Conservation (phyloP, 37 sponge, comb jelly and placozoan species). For the Petrosia ficiformis region DNA sequence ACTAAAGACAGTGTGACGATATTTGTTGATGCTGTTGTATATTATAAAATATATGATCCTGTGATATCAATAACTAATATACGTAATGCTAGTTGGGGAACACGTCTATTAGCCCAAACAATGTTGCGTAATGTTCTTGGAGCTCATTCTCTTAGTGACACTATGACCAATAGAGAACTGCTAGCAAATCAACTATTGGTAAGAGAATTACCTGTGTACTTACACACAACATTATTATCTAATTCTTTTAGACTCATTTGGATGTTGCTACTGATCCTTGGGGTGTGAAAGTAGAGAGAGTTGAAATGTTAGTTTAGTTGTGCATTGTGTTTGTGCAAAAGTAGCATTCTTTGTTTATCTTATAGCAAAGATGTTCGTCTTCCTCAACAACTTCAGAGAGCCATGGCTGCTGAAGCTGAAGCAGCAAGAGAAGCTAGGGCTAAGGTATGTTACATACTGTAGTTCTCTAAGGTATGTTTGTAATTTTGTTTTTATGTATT, state of each 20-base stretch:
- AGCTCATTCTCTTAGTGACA: slow-evolving; percentile 82
- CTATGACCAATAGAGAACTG: slow-evolving; percentile 72
- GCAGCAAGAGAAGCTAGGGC: slow-evolving; percentile 93
- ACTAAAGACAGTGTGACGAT: slow-evolving; percentile 94
- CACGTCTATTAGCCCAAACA: slow-evolving; percentile 92
- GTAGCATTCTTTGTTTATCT: neutral
- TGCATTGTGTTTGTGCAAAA: neutral
- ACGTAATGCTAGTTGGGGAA: slow-evolving; percentile 61
- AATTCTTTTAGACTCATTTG: slow-evolving; percentile 52
- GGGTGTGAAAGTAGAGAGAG: slow-evolving; percentile 93
- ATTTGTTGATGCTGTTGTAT: slow-evolving; percentile 92
- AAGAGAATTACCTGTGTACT: neutral
- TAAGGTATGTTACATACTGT: slow-evolving; percentile 58
- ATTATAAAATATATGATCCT: slow-evolving; percentile 77
- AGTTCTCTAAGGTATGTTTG: neutral
- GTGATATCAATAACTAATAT: slow-evolving; percentile 79
- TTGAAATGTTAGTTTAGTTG: slow-evolving; percentile 73
- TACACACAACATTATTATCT: neutral
- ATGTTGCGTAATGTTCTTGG: slow-evolving; percentile 93
- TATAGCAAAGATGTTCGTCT: slow-evolving; percentile 95
- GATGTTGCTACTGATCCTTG: slow-evolving; percentile 95
- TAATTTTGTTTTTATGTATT: neutral
- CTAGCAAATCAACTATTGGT: slow-evolving; percentile 74
- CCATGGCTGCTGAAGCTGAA: slow-evolving; percentile 99
- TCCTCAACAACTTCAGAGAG: slow-evolving; percentile 84